Percentiles rank a stretch among this genome's conserved stretches.
These are phyloP conservation scores for Dipodomys merriami DNA, from an alignment of 2,113 vertebrate species.

Conservation along the genomic window DNA sequence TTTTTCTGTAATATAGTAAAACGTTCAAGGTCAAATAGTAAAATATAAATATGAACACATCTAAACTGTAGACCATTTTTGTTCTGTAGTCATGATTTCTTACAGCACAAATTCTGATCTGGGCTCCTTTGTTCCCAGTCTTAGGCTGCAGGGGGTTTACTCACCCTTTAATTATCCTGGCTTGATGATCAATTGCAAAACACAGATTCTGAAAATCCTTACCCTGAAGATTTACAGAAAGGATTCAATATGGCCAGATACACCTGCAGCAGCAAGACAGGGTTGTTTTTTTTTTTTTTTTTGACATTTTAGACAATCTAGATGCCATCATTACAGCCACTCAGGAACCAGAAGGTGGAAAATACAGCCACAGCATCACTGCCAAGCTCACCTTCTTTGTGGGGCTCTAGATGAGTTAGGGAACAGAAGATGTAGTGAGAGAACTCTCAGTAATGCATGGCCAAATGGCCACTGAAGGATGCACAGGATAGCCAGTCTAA, in stretches of 20 bases:
- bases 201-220: not conserved
- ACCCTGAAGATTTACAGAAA: not conserved
- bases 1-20: not conserved
- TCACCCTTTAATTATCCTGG: not conserved
- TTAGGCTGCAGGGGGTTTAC: not conserved
- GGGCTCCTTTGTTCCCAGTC: not conserved
- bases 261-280: not conserved
- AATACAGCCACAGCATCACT: not conserved
- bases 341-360: not conserved
- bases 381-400: not conserved
- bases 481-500: not conserved
- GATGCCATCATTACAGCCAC: not conserved
- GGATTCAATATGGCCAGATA: not conserved
- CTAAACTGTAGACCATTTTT: conserved; percentile 23
- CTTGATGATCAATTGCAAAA: not conserved
- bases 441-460: not conserved
- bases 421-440: not conserved
- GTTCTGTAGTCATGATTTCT: not conserved
- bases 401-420: not conserved
- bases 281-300: not conserved
- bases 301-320: not conserved
- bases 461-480: not conserved
- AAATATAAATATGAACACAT: not conserved
- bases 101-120: not conserved
- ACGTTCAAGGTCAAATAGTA: not conserved